These are phyloP conservation scores for Sarcophaga carnaria DNA, from an alignment of 2,888 invertebrate genomes.

Conservation along the genomic window DNA sequence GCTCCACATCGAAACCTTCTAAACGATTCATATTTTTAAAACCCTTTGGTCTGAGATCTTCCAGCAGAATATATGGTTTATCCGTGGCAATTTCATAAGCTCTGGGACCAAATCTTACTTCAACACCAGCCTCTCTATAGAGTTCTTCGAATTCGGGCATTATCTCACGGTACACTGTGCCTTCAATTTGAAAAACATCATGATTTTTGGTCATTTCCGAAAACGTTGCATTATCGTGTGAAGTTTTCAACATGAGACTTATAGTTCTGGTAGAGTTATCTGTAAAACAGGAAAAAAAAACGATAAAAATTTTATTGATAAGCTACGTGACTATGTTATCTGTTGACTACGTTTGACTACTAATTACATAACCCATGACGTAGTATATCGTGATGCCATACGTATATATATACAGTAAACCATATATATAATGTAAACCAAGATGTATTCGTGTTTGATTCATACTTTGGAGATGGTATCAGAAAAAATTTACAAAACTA, in stretches of 20 bases:
- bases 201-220: slow-evolving; percentile 50
- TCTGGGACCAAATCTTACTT: slow-evolving; percentile 62
- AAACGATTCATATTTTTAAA: slow-evolving; percentile 74
- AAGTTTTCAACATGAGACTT: slow-evolving; percentile 75
- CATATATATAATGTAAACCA: too few species aligned
- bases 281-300: background rate
- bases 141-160: slow-evolving; percentile 70
- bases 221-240: slow-evolving; percentile 69
- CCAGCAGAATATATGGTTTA: slow-evolving; percentile 70
- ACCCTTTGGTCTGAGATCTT: slow-evolving; percentile 72
- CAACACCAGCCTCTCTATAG: slow-evolving; percentile 61
- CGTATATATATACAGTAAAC: too few species aligned
- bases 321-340: background rate
- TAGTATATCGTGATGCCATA: too few species aligned
- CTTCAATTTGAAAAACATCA: slow-evolving; percentile 64
- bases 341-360: too few species aligned
- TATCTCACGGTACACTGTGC: slow-evolving; percentile 48
- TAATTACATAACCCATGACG: too few species aligned
- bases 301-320: background rate
- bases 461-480: too few species aligned
- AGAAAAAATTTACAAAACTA: too few species aligned
- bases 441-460: too few species aligned
- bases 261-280: slow-evolving; percentile 59
- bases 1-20: slow-evolving; percentile 73
- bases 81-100: slow-evolving; percentile 48